A percentile compares a stretch with the other conserved stretches of the same genome.
phyloP scores from a whole-genome alignment of 2,113 vertebrate species.

The Pterocles orientalis region DNA sequence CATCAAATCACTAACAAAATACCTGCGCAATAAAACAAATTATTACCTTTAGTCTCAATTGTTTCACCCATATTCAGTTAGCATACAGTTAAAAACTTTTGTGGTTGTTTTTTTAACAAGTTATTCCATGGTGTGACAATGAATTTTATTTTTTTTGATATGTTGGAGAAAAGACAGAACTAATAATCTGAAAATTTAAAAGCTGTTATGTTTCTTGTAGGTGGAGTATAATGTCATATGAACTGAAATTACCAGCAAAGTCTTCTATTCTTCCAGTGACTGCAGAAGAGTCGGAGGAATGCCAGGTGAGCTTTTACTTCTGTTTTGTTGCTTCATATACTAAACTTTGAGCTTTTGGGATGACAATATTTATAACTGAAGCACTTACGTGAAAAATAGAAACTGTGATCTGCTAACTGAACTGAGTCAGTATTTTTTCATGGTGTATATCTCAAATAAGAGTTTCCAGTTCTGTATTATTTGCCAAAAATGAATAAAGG shows the following conservation, averaged over 20 bases:
- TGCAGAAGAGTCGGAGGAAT: slow-evolving; percentile 84
- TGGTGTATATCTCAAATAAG: neutral
- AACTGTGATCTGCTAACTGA: neutral
- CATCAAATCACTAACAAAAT: neutral
- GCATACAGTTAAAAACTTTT: neutral
- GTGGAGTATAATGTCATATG: slow-evolving; percentile 99
- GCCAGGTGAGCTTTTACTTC: slow-evolving; percentile 80
- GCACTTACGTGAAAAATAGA: neutral
- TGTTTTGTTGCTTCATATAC: neutral
- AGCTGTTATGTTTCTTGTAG: slow-evolving; percentile 62
- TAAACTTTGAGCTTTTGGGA: neutral
- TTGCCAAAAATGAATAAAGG: neutral
- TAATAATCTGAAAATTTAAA: neutral
- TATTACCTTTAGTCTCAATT: neutral
- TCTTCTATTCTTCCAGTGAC: slow-evolving; percentile 85
- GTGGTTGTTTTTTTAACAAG: neutral
- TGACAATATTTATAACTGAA: neutral
- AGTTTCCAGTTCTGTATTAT: neutral
- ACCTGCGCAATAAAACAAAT: neutral
- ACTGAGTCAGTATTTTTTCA: neutral
- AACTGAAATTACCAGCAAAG: slow-evolving; percentile 94
- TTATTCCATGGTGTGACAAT: neutral
- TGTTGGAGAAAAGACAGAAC: neutral
- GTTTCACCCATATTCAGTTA: neutral
- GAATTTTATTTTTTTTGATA: neutral